A percentile compares a stretch with the other conserved stretches of the same genome.
Evolutionary conservation across 2,113 vertebrate species (phyloP).

Genomic region (Trinectes maculatus): DNA sequence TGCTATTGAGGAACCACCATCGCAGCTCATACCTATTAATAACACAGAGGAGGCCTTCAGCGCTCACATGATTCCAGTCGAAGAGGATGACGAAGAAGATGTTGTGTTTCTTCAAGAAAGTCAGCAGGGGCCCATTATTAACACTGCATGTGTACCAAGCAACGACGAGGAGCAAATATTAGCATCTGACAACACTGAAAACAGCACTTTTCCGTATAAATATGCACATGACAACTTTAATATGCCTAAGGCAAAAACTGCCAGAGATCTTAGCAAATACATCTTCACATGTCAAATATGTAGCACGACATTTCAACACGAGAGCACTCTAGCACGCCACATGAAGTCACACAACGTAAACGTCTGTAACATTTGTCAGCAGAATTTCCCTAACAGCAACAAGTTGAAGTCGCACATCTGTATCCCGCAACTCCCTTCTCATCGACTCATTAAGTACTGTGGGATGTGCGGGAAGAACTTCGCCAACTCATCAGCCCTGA

Average conservation of each 20-base stretch:
- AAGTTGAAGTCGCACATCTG: slow-evolving; percentile 63
- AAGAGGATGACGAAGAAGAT: slow-evolving; percentile 37
- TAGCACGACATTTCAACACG: slow-evolving; percentile 61
- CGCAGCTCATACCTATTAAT: slow-evolving; percentile 40
- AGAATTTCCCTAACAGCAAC: slow-evolving; percentile 47
- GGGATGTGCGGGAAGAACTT: slow-evolving; percentile 73
- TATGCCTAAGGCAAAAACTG: slow-evolving; percentile 3
- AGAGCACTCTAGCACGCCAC: slow-evolving; percentile 69
- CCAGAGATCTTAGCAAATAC: slow-evolving; percentile 1
- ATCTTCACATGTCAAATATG: slow-evolving; percentile 65
- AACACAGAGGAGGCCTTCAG: slow-evolving; percentile 56
- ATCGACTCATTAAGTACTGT: slow-evolving; percentile 44
- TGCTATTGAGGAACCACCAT: slow-evolving; percentile 21
- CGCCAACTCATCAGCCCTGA: slow-evolving; percentile 65
- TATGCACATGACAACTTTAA: slow-evolving; percentile 26
- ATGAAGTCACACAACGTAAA: slow-evolving; percentile 70
- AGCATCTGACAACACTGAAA: slow-evolving; percentile 19
- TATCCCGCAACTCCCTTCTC: slow-evolving; percentile 8
- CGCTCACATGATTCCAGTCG: slow-evolving; percentile 66
- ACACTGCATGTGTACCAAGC: slow-evolving; percentile 10
- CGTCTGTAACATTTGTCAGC: slow-evolving; percentile 68
- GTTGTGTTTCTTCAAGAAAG: slow-evolving; percentile 59
- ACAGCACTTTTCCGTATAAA: slow-evolving; percentile 1
- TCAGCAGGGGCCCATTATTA: slow-evolving; percentile 32
- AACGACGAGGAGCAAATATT: slow-evolving; percentile 21